Base-by-base conservation (phyloP, 1,140 invertebrate species). In the Drosophila nigromelanica region DNA sequence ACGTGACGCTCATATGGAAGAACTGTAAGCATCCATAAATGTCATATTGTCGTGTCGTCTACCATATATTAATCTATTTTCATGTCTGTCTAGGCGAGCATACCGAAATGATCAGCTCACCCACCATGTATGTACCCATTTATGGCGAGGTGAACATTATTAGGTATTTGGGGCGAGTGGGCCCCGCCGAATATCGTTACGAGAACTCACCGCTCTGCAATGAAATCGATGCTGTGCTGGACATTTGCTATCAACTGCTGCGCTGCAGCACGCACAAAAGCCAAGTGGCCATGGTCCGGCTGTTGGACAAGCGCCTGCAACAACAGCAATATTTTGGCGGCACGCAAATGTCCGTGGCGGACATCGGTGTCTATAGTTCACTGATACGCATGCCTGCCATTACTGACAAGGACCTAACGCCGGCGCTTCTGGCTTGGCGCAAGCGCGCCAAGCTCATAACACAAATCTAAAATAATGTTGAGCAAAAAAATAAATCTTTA, bases 71-170 rank as follows among this genome's bases (percentile, higher is more conserved):
- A n/a, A 52, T 10, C 0, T 7, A 4, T 12, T 5, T 11, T 18
- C 21, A 5, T 35, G 3, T 51, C 48, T 48, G 0, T 30, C 1
- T 18, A 91, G 91, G 89, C 59, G 90, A 92, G 45, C 90, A 92
- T 54, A 92, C 91, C 5, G 91, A 92, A 78, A 92, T 92, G 90
- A 90, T 92, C 5, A 91, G 90, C 45, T 91, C 91, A 5, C 91
- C 90, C 6, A 91, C 91, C 2, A 92, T 92, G 90, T 92, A 92
- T 55, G 87, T 92, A 11, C 91, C 91, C 55, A 92, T 92, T 40
- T 92, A 92, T 52, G 91, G 91, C 0, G 91, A 92, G 48, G 85
- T 92, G 1, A 92, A 92, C 43, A 90, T 92, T n/a, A 85, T 92
- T 5, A 76, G 91, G 2, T 92, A 91, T 63, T 76, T 92, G 58